Evolutionary conservation across 1,140 invertebrate genomes (phyloP).

Genomic region (Drosophila biarmipes): DNA sequence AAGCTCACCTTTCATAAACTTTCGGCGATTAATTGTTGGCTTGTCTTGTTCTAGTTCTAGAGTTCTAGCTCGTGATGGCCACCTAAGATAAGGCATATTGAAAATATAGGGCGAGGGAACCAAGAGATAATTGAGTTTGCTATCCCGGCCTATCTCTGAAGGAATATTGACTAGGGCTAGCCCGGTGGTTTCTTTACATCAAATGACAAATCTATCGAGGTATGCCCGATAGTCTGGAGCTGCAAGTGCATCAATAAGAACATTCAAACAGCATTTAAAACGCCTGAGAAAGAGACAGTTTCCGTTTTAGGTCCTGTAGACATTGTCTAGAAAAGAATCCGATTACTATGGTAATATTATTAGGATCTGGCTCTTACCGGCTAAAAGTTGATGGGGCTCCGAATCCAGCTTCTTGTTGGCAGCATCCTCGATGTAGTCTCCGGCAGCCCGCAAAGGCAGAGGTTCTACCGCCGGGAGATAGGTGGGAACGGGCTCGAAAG

Average conservation of each 20-base stretch:
- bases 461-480: slow-evolving; percentile 1
- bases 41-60: not conserved
- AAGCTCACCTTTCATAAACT: not conserved
- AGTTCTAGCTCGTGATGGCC: slow-evolving; percentile 15
- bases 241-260: slow-evolving; percentile 12
- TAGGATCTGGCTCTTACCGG: not conserved
- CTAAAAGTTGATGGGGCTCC: not conserved
- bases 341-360: not conserved
- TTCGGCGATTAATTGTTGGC: no score
- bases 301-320: not conserved
- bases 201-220: slow-evolving; percentile 32
- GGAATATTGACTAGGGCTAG: slow-evolving; percentile 16
- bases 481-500: not conserved
- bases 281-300: not conserved
- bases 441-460: not conserved
- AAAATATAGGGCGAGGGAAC: not conserved
- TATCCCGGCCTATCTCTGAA: slow-evolving; percentile 42
- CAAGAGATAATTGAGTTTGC: not conserved
- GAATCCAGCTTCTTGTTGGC: not conserved
- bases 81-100: slow-evolving; percentile 1
- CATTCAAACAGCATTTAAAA: not conserved
- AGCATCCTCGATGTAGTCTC: slow-evolving; percentile 1
- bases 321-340: not conserved
- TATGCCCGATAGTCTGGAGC: slow-evolving; percentile 32
- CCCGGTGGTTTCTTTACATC: slow-evolving; percentile 37